Evolutionary conservation across 2,113 vertebrate genomes (phyloP), one percentile per base, ranked within the genome.

Genomic region (Peromyscus maniculatus): DNA sequence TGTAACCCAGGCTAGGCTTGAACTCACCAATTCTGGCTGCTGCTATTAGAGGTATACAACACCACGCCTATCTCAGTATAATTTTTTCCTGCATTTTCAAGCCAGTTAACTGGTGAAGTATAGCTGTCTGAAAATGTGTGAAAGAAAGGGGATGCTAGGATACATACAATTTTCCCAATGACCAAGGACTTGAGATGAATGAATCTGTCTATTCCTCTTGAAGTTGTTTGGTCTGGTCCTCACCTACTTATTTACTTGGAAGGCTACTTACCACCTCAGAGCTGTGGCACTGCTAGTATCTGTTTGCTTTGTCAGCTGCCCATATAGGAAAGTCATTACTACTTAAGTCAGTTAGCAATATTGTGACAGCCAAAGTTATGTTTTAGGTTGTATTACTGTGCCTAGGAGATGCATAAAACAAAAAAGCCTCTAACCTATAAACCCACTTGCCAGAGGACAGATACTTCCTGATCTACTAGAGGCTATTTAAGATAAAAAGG

Each of bases 61-160:
- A 87, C 62, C 17, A 33, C 10, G 28, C 13, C 62, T 87, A 26
- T 16, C 16, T 69, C 24, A 71, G 66, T 3, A 66, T 22, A 52
- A 69, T 92, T 74, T 78, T 75, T 46, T 24, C 78, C 59, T 9
- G 43, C 28, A 36, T 31, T 31, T 33, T 79, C 28, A 75, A 96
- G 83, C 87, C 83, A 89, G 59, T 74, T 89, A 87, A 77, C 33
- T 71, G 77, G 75, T n/a, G 19, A 26, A 66, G n/a, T 91, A 55
- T 0, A 90, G 71, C 36, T 69, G 78, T 31, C 39, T 52, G 66
- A 84, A 43, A 82, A 92, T 67, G 62, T 12, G 9, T 4, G 5
- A 94, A 57, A 55, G 78, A 39, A 57, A n/a, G 12, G 5, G 17
- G 26, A 62, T 5, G 5, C 28, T 64, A 55, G 26, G 52, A 72